Base-by-base conservation (phyloP, 2,113 vertebrate genomes). In the Aegithalos caudatus region DNA sequence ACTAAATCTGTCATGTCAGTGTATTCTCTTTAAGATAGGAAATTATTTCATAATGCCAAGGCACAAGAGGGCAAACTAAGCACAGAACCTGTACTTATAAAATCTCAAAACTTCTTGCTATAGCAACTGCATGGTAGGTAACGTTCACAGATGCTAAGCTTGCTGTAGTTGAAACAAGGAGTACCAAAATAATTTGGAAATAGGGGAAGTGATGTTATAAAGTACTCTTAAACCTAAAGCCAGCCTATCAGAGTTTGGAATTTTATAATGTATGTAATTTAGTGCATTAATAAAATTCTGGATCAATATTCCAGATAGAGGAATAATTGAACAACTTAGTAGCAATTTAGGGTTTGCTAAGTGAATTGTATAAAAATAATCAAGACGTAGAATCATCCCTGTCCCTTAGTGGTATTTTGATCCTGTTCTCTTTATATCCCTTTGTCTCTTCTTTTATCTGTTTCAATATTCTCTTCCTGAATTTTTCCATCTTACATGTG, bases 261-360 rank as follows among this genome's bases (percentile, higher is more conserved):
- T 56, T 65, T 86, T 62, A 70, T 92, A 80, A 86, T 25, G 15
- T 80, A 47, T 82, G 35, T 29, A 88, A 86, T 88, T 76, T 80
- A 93, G 17, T 2, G 3, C 54, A 70, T 66, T 93, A 92, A 96
- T 94, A 78, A 95, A 88, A 92, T 47, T 72, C 51, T 73, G 50
- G 76, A 95, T 94, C 92, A 81, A 70, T 94, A 90, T 54, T 66
- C 38, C 24, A 83, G 44, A 90, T 33, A 51, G 66, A 92, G 27
- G 27, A 93, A 88, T 94, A 94, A 94, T 94, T 92, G 81, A 92
- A 91, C 23, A 92, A 90, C 15, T 62, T 80, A 66, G 51, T 31
- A 80, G 58, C 62, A 94, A 86, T 88, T 92, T 90, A 50, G 33
- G 3, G 8, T 91, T 92, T 94, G 74, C 38, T 48, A 90, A 88